These are phyloP conservation scores for Cherax destructor DNA, from an alignment of 1,140 invertebrate species.

Conservation along the genomic window DNA sequence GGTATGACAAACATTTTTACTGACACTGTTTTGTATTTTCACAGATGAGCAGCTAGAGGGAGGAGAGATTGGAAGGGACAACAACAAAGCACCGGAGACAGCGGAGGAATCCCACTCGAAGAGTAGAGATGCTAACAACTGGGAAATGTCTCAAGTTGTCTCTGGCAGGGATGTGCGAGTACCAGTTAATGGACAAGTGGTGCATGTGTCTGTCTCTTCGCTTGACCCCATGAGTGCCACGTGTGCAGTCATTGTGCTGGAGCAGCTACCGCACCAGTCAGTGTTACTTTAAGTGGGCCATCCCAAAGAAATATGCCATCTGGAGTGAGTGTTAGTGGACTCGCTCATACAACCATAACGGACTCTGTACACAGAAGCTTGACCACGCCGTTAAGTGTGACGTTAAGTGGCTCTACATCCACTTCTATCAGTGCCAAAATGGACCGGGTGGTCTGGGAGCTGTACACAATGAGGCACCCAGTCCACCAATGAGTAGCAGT, in stretches of 20 bases:
- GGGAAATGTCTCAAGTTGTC: background rate
- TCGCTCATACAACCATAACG: background rate
- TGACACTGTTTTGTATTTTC: background rate
- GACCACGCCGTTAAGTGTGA: constrained; percentile 31
- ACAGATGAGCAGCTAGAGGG: constrained; percentile 45
- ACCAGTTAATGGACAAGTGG: constrained; percentile 45
- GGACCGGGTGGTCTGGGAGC: background rate
- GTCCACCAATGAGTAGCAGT: constrained; percentile 6
- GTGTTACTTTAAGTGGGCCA: background rate
- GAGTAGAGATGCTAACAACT: background rate
- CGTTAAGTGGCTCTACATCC: constrained; percentile 2
- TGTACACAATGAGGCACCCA: background rate
- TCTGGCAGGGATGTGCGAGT: constrained; percentile 8
- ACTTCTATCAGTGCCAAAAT: constrained; percentile 37
- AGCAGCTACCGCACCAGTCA: background rate
- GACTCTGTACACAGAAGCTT: constrained; percentile 4
- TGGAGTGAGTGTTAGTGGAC: background rate
- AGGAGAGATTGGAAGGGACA: background rate
- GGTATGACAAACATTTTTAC: too few relatives aligned
- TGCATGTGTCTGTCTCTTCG: background rate
- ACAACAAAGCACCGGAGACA: background rate
- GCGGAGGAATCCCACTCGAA: background rate
- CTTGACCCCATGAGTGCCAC: background rate
- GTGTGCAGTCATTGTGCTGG: background rate
- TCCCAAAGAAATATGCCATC: constrained; percentile 12